Evolutionary conservation across 1,140 invertebrate species (phyloP), one percentile per base, ranked within the genome.

Genomic region (Doryteuthis pealeii): DNA sequence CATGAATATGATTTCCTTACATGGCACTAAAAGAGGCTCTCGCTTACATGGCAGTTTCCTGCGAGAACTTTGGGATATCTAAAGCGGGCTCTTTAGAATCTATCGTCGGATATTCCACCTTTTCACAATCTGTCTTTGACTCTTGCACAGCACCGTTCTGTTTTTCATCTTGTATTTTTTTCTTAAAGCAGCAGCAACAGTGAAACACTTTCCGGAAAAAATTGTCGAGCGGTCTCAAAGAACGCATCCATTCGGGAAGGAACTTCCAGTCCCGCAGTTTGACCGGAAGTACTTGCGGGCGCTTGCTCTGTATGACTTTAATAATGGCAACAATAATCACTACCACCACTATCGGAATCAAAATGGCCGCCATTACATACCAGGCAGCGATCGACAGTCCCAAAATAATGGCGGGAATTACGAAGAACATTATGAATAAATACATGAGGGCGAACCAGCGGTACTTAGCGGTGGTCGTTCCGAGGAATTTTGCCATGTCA

Each of bases 391-490:
- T 28, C 0, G 85, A 90, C 1, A 91, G 79, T 1, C 79, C 84
- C 74, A 91, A 90, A 3, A 90, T 83, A 0, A 87, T 58, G 1
- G 74, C 82, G 0, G 91, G 91, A 2, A 91, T 67, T 0, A 90
- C 3, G 33, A 91, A 75, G 77, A 92, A 92, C 78, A 90, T 87
- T 2, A 88, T 12, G 2, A 91, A 33, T n/a, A 92, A 79, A 79
- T 92, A 92, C 4, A 89, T 62, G 6, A 91, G 74, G 4, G 90
- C 88, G 81, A 92, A 92, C 90, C 90, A 91, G 31, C 90, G 82
- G 77, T 91, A 89, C 74, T 88, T 86, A 6, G 90, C 88, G 12
- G 90, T 91, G 18, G 85, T 84, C 8, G 85, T 81, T 15, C 91
- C 89, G 2, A 92, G 81, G n/a, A 86, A 81, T 76, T 88, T 89